Base-by-base conservation (phyloP, 2,888 invertebrate species). In the Cacoxenus indagator region DNA sequence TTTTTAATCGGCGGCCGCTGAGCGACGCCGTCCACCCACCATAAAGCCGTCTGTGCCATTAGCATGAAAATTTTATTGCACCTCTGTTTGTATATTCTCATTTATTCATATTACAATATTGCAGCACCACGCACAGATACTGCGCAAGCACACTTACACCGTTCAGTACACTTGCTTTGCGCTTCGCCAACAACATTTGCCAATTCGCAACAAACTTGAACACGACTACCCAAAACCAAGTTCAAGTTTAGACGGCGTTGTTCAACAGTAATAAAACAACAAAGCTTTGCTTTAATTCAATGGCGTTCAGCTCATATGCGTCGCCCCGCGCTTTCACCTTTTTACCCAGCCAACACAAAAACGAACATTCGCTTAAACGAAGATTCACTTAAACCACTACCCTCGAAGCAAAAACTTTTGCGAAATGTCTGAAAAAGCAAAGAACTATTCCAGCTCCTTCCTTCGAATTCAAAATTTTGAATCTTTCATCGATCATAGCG, bases 1-100 rank as follows among this genome's bases (percentile, higher is more conserved):
- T n/a, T n/a, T n/a, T n/a, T n/a, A n/a, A n/a, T n/a, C n/a, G n/a
- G n/a, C n/a, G n/a, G n/a, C n/a, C n/a, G n/a, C n/a, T 37, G 14
- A 11, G 37, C 37, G 1, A 8, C 4, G 8, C 37, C 8, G 9
- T 14, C 37, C 37, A 31, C 37, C 4, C 37, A 37, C 37, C 1
- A 2, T 2, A n/a, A n/a, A n/a, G n/a, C n/a, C n/a, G 37, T 11
- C 37, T 37, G 1, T 3, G 19, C 55, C 83, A 85, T 83, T 83
- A 85, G 83, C 76, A 76, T 68, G 78, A 76, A 75, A 75, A 76
- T 85, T 84, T 85, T 84, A 85, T 84, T 83, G 83, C 79, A 85
- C 84, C 84, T 84, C 84, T 75, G 83, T 73, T 71, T 37, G 61
- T 45, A 11, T 17, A 22, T 51, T 14, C 71, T 73, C 77, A 74